Evolutionary conservation across 2,113 vertebrate species (phyloP).

Genomic region (Nestor notabilis): DNA sequence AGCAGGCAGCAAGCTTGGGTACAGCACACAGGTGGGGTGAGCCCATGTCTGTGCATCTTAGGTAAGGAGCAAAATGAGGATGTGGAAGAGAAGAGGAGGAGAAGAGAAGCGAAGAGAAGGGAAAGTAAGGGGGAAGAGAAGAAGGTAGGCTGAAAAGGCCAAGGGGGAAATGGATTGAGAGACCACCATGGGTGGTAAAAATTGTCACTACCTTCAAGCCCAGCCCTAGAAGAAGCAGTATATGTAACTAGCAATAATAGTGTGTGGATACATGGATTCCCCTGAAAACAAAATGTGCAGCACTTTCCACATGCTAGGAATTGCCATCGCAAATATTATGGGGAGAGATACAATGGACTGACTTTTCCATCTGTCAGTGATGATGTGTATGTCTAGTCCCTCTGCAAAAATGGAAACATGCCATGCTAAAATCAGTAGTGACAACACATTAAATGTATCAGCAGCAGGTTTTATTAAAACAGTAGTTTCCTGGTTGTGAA

Average conservation of each 20-base stretch:
- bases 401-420: neutral
- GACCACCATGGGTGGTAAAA: neutral
- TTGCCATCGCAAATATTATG: neutral
- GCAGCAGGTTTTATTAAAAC: neutral
- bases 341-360: neutral
- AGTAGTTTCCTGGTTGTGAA: neutral
- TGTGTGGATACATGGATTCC: neutral
- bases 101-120: no score
- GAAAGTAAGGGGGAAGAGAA: no score
- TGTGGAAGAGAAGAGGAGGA: accelerated
- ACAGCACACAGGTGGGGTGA: neutral
- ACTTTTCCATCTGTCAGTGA: neutral
- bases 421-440: neutral
- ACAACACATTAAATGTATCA: neutral
- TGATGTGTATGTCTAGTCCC: neutral
- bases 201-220: neutral
- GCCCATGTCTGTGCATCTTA: neutral
- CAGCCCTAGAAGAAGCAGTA: neutral
- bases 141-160: neutral
- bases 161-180: neutral
- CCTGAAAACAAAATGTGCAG: neutral
- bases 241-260: neutral
- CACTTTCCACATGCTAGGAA: neutral
- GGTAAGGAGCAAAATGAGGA: neutral
- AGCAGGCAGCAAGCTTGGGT: neutral